Percentiles rank a stretch among this genome's conserved stretches.
phyloP scores from a whole-genome alignment of 92 coral and sea anemone species.

The Epizoanthus rinbou region DNA sequence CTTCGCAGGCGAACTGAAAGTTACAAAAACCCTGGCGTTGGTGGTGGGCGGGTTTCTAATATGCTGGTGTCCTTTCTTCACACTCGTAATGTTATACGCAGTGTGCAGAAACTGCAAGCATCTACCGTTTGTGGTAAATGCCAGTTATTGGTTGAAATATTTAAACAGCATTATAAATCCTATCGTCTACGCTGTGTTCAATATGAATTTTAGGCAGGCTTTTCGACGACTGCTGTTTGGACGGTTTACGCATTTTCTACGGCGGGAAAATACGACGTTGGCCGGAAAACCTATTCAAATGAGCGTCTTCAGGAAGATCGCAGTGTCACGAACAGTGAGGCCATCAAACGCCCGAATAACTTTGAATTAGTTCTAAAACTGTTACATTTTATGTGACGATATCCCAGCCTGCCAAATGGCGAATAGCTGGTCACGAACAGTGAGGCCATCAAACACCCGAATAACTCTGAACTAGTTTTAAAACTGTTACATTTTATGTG shows the following conservation, averaged over 20 bases:
- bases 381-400: too few relatives aligned
- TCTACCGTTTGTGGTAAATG: constrained; percentile 43
- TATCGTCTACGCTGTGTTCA: constrained; percentile 68
- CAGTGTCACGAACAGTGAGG: constrained; percentile 5
- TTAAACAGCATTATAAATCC: constrained; percentile 76
- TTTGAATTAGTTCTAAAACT: neutral
- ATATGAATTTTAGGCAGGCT: constrained; percentile 65
- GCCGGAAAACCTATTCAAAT: neutral
- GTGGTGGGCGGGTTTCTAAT: constrained; percentile 81
- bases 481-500: too few relatives aligned
- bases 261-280: constrained; percentile 9
- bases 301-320: neutral
- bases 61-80: constrained; percentile 88
- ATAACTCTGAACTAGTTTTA: neutral
- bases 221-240: constrained; percentile 59
- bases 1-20: constrained; percentile 68
- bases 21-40: constrained; percentile 74
- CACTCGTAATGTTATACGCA: constrained; percentile 61
- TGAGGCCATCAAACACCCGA: neutral
- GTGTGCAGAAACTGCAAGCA: constrained; percentile 59
- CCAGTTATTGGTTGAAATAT: constrained; percentile 82
- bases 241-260: constrained; percentile 1
- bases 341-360: neutral
- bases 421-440: constrained; percentile 6
- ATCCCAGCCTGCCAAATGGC: too few relatives aligned